A percentile compares a stretch with the other conserved stretches of the same genome.
These are phyloP conservation scores for Scophthalmus maximus DNA, from an alignment of 2,113 vertebrate species.

Conservation along the genomic window DNA sequence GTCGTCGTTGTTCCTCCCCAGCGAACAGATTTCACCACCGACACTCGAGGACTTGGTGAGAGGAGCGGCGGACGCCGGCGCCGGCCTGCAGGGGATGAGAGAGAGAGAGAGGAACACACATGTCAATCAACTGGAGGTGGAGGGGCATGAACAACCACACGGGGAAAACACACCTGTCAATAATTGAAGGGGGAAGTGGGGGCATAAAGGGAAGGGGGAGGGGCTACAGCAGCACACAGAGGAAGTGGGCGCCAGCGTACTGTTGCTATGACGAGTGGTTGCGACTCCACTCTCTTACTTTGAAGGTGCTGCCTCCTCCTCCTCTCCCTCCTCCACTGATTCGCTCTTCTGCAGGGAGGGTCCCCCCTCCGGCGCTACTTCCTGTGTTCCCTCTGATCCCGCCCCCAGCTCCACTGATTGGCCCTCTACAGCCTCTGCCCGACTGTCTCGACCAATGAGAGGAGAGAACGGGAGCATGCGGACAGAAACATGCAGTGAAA, in stretches of 20 bases:
- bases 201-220: not conserved
- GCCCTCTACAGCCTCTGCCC: slow-evolving; percentile 36
- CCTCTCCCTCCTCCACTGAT: slow-evolving; percentile 62
- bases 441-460: slow-evolving; percentile 47
- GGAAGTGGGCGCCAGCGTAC: not conserved
- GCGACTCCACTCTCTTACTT: slow-evolving; percentile 66
- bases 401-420: slow-evolving; percentile 50
- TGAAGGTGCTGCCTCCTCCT: slow-evolving; percentile 48
- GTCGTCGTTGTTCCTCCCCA: slow-evolving; percentile 91
- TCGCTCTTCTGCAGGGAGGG: slow-evolving; percentile 46
- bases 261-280: not conserved
- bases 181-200: not conserved
- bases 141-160: no score
- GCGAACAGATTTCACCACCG: slow-evolving; percentile 91
- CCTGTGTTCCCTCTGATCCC: slow-evolving; percentile 44
- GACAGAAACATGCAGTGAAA: slow-evolving; percentile 23
- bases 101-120: not conserved
- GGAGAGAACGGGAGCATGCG: slow-evolving; percentile 18
- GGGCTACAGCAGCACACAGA: not conserved
- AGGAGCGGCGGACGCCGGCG: slow-evolving; percentile 84
- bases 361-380: not conserved
- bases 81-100: slow-evolving; percentile 79
- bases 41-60: slow-evolving; percentile 92
- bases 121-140: slow-evolving; percentile 65
- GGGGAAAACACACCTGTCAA: not conserved